Conservation (phyloP, 1,140 invertebrate genomes). For the Pachypeltis micranthus region DNA sequence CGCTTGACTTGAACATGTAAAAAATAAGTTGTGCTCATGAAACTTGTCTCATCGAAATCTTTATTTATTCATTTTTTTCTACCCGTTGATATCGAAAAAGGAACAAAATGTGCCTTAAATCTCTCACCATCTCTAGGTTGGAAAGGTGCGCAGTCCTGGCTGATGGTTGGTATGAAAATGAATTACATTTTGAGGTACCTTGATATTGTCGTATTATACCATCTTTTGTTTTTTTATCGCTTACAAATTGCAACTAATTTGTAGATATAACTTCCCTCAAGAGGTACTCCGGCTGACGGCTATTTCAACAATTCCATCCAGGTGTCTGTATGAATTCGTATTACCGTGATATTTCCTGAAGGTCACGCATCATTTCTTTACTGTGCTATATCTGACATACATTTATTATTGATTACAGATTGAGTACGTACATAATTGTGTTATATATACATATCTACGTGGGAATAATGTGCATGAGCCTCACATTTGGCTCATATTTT, state of each 20-base stretch:
- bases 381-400: conserved; percentile 20
- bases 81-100: no score
- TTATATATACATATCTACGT: conserved; percentile 1
- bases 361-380: neutral
- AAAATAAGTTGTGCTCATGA: no score
- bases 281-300: neutral
- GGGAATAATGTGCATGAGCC: neutral
- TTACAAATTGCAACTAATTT: conserved; percentile 8
- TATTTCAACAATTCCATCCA: neutral
- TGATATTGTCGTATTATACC: neutral
- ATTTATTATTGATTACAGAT: neutral
- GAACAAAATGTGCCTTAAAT: neutral
- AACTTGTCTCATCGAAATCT: no score
- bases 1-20: no score
- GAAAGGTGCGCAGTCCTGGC: neutral
- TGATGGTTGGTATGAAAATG: conserved; percentile 3
- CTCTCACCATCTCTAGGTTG: neutral
- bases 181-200: conserved; percentile 2
- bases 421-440: neutral
- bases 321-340: conserved; percentile 1
- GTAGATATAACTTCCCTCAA: conserved; percentile 6
- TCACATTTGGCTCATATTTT: neutral
- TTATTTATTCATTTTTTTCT: no score
- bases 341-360: neutral
- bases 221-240: neutral